Conservation (phyloP, 2,113 vertebrate genomes). For the Eolophus roseicapilla region DNA sequence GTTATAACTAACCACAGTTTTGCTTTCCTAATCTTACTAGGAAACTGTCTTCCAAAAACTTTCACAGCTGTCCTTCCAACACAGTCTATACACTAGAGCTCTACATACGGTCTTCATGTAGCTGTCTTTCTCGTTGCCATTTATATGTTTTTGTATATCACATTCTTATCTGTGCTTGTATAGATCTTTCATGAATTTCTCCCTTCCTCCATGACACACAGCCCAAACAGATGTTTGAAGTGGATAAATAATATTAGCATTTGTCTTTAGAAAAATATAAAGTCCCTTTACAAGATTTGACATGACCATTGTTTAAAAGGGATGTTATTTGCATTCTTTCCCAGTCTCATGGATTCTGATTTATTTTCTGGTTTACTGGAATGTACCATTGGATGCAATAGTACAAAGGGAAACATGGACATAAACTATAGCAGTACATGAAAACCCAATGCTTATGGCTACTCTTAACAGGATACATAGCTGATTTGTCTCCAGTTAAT, state of each 20-base stretch:
- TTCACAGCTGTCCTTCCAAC: neutral
- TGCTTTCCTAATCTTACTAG: neutral
- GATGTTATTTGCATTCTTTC: neutral
- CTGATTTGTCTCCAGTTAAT: neutral
- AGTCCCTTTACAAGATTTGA: neutral
- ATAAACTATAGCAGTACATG: neutral
- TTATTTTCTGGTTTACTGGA: constrained; percentile 11
- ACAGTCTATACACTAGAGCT: neutral
- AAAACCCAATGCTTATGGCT: neutral
- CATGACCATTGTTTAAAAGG: neutral
- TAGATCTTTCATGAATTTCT: neutral
- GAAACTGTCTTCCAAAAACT: neutral
- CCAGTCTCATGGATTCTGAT: neutral
- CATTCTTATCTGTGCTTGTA: neutral
- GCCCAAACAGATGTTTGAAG: neutral
- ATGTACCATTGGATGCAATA: neutral
- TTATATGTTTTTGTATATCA: neutral
- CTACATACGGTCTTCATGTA: neutral
- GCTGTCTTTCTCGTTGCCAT: neutral
- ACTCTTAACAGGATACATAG: neutral
- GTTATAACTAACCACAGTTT: neutral
- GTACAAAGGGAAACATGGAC: neutral
- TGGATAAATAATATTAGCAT: neutral
- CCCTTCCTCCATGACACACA: neutral
- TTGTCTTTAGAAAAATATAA: neutral